Evolutionary conservation across 1,140 invertebrate genomes (phyloP).

Genomic region (Potamilus streckersoni): DNA sequence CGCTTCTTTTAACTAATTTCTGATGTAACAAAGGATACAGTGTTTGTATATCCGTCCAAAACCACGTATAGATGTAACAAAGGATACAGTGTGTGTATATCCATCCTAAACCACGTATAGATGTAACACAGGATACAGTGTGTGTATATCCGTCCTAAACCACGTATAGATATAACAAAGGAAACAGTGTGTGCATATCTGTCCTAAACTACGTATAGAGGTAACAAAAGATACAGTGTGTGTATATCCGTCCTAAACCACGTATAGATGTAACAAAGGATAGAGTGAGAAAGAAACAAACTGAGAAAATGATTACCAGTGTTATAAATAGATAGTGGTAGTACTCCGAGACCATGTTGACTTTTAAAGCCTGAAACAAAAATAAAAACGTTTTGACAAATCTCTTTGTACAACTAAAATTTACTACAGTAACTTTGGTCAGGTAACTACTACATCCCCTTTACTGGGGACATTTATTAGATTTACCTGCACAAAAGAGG

Average conservation of each 20-base stretch:
- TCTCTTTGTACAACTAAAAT: neutral
- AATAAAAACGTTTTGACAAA: conserved; percentile 1
- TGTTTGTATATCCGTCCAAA: neutral
- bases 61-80: neutral
- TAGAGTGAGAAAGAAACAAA: neutral
- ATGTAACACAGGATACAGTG: too few species aligned
- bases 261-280: neutral
- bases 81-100: too few species aligned
- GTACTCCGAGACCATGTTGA: conserved; percentile 54
- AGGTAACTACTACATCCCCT: too few species aligned
- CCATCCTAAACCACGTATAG: too few species aligned
- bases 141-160: neutral
- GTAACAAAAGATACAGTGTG: too few species aligned
- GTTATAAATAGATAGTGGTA: conserved; percentile 60
- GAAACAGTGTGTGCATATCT: too few species aligned
- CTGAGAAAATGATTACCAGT: conserved; percentile 45
- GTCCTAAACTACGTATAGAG: too few species aligned
- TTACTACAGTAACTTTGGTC: neutral
- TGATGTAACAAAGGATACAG: too few species aligned
- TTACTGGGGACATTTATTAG: too few species aligned
- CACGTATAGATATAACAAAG: neutral
- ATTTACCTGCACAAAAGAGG: too few species aligned
- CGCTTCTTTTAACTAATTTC: too few species aligned
- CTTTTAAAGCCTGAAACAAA: conserved; percentile 51
- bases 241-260: neutral